Evolutionary conservation across 2,113 vertebrate species (phyloP).

Genomic region (Ploceus nigricollis): DNA sequence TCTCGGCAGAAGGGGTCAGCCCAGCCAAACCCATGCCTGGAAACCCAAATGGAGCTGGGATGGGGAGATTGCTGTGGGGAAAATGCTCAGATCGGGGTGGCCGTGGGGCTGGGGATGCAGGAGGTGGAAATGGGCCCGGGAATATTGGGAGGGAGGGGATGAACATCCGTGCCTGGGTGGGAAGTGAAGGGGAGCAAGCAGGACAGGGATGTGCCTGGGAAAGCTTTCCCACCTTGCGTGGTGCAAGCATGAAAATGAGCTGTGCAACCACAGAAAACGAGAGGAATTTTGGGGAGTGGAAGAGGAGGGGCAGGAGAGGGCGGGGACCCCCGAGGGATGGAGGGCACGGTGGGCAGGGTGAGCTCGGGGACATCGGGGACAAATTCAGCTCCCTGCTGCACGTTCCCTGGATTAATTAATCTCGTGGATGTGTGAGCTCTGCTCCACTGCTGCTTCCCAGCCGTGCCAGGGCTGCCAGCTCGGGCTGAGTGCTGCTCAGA

Average conservation of each 20-base stretch:
- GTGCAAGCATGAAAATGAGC: background rate
- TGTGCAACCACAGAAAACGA: fast-evolving
- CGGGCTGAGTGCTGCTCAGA: fast-evolving
- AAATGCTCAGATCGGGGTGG: fast-evolving
- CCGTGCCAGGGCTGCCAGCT: background rate
- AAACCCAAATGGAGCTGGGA: background rate
- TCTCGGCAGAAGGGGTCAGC: background rate
- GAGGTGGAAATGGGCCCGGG: background rate
- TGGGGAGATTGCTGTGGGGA: fast-evolving
- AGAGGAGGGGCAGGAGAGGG: background rate
- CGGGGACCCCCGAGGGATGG: fast-evolving
- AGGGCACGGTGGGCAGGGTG: background rate
- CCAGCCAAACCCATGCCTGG: background rate
- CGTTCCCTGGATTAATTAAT: background rate
- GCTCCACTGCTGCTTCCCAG: background rate
- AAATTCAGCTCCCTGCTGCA: background rate
- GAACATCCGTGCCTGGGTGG: background rate
- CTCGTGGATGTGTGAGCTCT: fast-evolving
- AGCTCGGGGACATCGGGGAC: fast-evolving
- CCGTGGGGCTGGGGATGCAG: background rate
- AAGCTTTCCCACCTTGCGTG: background rate
- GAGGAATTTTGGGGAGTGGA: background rate
- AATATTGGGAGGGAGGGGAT: background rate
- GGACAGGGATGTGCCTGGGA: background rate
- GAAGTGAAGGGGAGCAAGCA: background rate